phyloP scores from a whole-genome alignment of 2,797 vertebrate genomes.

The Thalassophryne amazonica region DNA sequence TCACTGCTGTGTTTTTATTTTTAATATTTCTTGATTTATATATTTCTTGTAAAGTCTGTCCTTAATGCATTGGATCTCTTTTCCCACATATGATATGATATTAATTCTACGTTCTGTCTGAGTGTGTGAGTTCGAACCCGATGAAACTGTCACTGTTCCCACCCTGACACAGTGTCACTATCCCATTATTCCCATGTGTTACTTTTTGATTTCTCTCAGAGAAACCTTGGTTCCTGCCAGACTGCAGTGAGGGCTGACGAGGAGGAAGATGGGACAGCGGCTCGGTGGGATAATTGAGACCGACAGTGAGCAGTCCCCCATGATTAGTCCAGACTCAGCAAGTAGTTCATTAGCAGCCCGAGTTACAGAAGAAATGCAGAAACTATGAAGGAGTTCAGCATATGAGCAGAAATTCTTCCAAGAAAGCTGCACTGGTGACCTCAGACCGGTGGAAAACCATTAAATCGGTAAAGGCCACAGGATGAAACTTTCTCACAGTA shows the following conservation, averaged over 20 bases:
- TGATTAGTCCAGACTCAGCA: conserved; percentile 81
- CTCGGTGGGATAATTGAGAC: conserved; percentile 77
- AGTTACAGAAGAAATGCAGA: conserved; percentile 44
- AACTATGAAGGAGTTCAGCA: conserved; percentile 30
- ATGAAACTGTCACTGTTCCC: conserved; percentile 17
- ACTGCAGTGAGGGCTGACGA: conserved; percentile 52
- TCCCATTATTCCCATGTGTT: conserved; percentile 52
- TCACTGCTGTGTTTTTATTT: too few relatives aligned
- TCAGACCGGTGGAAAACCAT: too few relatives aligned
- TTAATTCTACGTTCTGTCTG: too few relatives aligned
- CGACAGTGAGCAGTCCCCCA: conserved; percentile 81
- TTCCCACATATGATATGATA: too few relatives aligned
- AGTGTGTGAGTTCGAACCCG: too few relatives aligned
- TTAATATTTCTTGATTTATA: too few relatives aligned
- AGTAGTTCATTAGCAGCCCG: conserved; percentile 77
- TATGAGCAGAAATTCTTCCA: conserved; percentile 23
- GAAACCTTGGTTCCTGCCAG: conserved; percentile 62
- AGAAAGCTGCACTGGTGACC: too few relatives aligned
- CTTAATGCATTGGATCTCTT: too few relatives aligned
- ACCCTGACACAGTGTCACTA: conserved; percentile 12
- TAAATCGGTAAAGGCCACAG: too few relatives aligned
- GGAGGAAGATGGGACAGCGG: conserved; percentile 42
- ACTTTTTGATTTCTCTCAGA: conserved; percentile 76
- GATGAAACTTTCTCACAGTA: too few relatives aligned
- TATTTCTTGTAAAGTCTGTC: too few relatives aligned